Conservation (phyloP, 2,797 vertebrate species). For the Sebastes trivittatus region DNA sequence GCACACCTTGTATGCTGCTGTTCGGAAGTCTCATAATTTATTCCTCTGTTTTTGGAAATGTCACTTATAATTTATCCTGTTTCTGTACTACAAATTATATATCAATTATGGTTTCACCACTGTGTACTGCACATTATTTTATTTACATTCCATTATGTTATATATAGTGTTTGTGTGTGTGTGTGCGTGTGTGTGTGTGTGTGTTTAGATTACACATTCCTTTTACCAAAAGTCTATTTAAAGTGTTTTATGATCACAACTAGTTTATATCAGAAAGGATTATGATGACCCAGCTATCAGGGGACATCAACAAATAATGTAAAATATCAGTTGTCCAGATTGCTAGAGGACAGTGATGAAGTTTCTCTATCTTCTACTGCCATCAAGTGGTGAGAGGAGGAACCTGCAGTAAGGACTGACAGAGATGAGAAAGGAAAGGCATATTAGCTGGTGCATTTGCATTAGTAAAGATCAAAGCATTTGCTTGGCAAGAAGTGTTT, state of each 20-base stretch:
- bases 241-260: not conserved
- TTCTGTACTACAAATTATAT: not conserved
- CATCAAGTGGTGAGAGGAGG: constrained; percentile 45
- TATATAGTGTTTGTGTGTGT: not conserved
- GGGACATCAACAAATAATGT: not conserved
- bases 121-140: rapidly evolving
- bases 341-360: not conserved
- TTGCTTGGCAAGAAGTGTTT: not conserved
- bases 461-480: not conserved
- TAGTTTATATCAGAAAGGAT: not conserved
- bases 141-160: not conserved
- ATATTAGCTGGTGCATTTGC: not conserved
- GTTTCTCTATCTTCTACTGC: constrained; percentile 5
- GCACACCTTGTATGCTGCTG: not conserved
- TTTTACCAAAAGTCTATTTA: too few species aligned
- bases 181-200: not conserved
- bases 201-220: not conserved
- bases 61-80: not conserved
- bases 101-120: not conserved
- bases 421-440: not conserved
- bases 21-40: not conserved
- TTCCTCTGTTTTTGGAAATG: not conserved
- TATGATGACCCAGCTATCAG: too few species aligned
- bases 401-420: not conserved
- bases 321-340: too few species aligned